Percentiles rank a stretch among this genome's conserved stretches.
Conservation (phyloP, 2,113 vertebrate species). For the Dicentrarchus labrax region DNA sequence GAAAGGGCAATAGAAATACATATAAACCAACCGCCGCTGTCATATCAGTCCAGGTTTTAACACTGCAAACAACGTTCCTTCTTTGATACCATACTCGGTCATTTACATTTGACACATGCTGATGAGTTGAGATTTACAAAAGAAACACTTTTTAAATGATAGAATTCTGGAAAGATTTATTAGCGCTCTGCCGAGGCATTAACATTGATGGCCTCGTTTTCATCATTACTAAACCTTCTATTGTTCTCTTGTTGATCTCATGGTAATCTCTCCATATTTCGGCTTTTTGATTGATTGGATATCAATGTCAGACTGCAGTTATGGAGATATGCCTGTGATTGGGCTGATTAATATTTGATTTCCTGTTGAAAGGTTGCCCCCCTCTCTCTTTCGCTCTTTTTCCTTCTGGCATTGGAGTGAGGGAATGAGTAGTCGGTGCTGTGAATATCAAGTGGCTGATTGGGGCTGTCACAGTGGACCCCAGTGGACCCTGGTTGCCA, state of each 20-base stretch:
- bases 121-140: conserved; percentile 6
- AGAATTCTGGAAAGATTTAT: conserved; percentile 15
- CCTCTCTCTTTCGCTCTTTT: conserved; percentile 15
- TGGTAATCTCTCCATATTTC: conserved; percentile 58
- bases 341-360: conserved; percentile 78
- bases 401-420: conserved; percentile 33
- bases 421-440: conserved; percentile 49
- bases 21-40: conserved; percentile 42
- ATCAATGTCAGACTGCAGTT: conserved; percentile 68
- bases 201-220: conserved; percentile 44
- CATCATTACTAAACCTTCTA: conserved; percentile 50
- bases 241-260: conserved; percentile 56
- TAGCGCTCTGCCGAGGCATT: conserved; percentile 1
- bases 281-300: conserved; percentile 67
- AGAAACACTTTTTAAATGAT: neutral
- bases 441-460: conserved; percentile 79
- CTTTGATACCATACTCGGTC: neutral
- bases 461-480: conserved; percentile 66
- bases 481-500: conserved; percentile 65
- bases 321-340: conserved; percentile 67
- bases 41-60: conserved; percentile 43
- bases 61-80: conserved; percentile 12
- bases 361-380: conserved; percentile 62
- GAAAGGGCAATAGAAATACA: conserved; percentile 59
- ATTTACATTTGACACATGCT: conserved; percentile 5